A percentile compares a stretch with the other conserved stretches of the same genome.
phyloP scores from a whole-genome alignment of 2,113 vertebrate genomes.

The Otis tarda region DNA sequence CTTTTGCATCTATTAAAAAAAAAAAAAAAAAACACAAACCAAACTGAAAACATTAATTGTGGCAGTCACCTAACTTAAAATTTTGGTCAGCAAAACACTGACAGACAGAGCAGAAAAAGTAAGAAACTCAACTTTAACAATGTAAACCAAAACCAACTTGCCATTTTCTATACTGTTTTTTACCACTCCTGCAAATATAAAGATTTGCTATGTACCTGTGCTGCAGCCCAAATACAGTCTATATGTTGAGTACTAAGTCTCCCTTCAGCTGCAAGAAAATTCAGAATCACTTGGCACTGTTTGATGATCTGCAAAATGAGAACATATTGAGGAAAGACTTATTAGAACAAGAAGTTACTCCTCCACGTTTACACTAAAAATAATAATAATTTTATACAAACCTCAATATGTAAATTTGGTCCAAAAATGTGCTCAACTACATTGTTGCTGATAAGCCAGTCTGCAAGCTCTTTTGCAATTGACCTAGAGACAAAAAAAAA shows the following conservation, averaged over 20 bases:
- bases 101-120: background rate
- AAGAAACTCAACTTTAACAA: background rate
- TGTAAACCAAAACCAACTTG: background rate
- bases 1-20: background rate
- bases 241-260: slow-evolving; percentile 96
- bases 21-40: background rate
- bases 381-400: slow-evolving; percentile 63
- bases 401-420: slow-evolving; percentile 99
- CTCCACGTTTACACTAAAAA: background rate
- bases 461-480: slow-evolving; percentile 97
- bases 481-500: slow-evolving; percentile 81
- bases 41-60: background rate
- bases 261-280: slow-evolving; percentile 97
- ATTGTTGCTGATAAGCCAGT: slow-evolving; percentile 98
- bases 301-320: slow-evolving; percentile 92
- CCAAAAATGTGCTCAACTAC: slow-evolving; percentile 99
- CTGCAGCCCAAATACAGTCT: slow-evolving; percentile 98
- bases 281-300: slow-evolving; percentile 99
- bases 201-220: slow-evolving; percentile 82
- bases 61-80: background rate
- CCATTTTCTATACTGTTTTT: background rate
- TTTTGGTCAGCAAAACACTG: background rate
- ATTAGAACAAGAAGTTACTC: background rate
- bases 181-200: background rate
- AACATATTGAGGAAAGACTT: slow-evolving; percentile 23